Conservation (phyloP, 37 sponge, comb jelly and placozoan species). For the Theonella swinhoei region DNA sequence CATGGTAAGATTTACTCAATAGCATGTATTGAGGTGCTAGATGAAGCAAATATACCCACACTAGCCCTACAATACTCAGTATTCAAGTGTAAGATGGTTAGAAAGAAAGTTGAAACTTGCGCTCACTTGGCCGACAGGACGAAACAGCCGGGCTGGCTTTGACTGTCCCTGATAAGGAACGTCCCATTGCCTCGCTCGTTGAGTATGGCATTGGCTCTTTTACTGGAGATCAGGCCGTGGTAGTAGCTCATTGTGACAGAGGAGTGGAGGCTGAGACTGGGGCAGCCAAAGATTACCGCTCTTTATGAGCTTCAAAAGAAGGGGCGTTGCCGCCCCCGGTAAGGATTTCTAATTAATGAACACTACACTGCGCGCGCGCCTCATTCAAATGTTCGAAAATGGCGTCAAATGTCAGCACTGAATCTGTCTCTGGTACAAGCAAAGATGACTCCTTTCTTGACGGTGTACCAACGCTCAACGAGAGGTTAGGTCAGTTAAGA, state of each 20-base stretch:
- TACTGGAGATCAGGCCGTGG: slow-evolving; percentile 72
- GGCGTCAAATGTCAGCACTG: neutral
- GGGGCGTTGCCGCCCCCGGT: neutral
- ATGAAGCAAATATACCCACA: no score
- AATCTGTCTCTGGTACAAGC: neutral
- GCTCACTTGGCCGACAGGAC: slow-evolving; percentile 66
- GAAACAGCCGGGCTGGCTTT: slow-evolving; percentile 65
- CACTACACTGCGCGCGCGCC: neutral
- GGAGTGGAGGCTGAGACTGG: no score
- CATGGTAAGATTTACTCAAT: no score
- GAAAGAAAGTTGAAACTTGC: neutral
- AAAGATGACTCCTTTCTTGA: neutral
- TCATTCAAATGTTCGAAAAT: neutral
- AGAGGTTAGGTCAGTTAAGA: slow-evolving; percentile 25
- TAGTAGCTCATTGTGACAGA: slow-evolving; percentile 53
- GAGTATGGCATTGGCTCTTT: slow-evolving; percentile 50
- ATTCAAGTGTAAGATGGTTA: neutral
- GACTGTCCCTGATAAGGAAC: slow-evolving; percentile 66
- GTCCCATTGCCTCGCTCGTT: slow-evolving; percentile 22
- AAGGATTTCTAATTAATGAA: slow-evolving; percentile 7
- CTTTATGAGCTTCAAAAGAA: neutral
- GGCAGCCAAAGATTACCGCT: neutral
- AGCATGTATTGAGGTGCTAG: no score
- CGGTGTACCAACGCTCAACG: neutral
- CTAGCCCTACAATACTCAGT: no score